A percentile compares a stretch with the other conserved stretches of the same genome.
Evolutionary conservation across 1,140 invertebrate species (phyloP).

Genomic region (Tribolium castaneum): DNA sequence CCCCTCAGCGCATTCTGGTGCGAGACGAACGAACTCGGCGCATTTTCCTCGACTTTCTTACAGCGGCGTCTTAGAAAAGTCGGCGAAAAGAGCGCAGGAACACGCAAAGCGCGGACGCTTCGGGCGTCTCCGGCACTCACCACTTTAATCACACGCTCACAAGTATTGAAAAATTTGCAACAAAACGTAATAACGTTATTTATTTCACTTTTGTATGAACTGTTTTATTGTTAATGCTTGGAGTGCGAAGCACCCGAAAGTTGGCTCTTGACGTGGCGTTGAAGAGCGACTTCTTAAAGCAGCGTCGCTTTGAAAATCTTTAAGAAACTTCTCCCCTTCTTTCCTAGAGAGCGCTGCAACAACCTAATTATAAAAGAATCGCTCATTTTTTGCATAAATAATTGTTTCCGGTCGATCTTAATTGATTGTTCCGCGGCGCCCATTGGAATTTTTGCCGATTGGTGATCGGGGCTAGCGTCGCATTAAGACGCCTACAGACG

Average conservation of each 20-base stretch:
- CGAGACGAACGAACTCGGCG: slow-evolving; percentile 39
- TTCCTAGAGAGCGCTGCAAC: slow-evolving; percentile 56
- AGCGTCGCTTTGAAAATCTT: slow-evolving; percentile 51
- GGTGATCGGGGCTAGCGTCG: slow-evolving; percentile 1
- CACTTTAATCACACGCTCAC: too few relatives aligned
- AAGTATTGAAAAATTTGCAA: not conserved
- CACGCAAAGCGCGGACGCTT: not conserved
- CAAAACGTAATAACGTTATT: not conserved
- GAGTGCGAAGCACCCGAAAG: not conserved
- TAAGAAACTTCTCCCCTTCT: slow-evolving; percentile 49
- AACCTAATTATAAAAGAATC: slow-evolving; percentile 22
- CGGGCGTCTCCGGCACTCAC: not conserved
- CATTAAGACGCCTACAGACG: slow-evolving; percentile 59
- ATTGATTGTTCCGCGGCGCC: too few relatives aligned
- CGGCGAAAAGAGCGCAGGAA: slow-evolving; percentile 45
- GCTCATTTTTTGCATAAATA: not conserved
- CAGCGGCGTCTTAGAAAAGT: slow-evolving; percentile 52
- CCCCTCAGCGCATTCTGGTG: slow-evolving; percentile 52
- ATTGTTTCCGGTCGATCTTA: not conserved
- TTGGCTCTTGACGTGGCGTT: slow-evolving; percentile 45
- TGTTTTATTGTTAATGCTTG: too few relatives aligned
- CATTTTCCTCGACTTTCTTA: slow-evolving; percentile 48
- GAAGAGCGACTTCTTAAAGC: slow-evolving; percentile 50
- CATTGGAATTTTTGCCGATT: not conserved
- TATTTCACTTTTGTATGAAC: too few relatives aligned